Base-by-base conservation (phyloP, 1,140 invertebrate genomes). In the Nasonia longicornis region DNA sequence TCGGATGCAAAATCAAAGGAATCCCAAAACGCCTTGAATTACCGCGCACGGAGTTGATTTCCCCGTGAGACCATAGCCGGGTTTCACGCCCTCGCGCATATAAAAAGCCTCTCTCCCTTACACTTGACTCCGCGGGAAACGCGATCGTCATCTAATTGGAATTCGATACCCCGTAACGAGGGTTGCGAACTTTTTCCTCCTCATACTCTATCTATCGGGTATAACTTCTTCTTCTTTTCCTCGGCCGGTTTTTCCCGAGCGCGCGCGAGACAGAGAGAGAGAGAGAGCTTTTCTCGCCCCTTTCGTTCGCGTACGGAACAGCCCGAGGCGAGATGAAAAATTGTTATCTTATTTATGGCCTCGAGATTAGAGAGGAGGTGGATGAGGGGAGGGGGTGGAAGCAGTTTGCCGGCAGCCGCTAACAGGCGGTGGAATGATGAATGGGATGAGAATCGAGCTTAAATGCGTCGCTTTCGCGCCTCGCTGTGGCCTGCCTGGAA, bases 61-160 rank as follows among this genome's bases (percentile, higher is more conserved):
- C 79, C 86, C 84, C 88, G 78, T 75, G 84, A 86, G 87, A 84
- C 82, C 31, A 26, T 48, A 45, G 31, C 26, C 35, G 10, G 35
- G 16, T 42, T 31, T 29, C 66, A 26, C 82, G 79, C 77, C 71
- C 83, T 86, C 82, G 63, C 82, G 86, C 71, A 29, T 48, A 73
- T 45, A 48, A 73, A 64, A 76, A 76, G 58, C n/a, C 2, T 58
- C 20, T 45, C 29, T 52, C 29, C 66, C 38, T 74, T 66, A 71
- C 8, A 73, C 67, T 77, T 52, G 67, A 82, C 63, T 72, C 52
- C 22, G 26, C 22, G 26, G 29, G 88, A 88, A 89, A 89, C 84
- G 88, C 86, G 88, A 89, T 88, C 88, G 88, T 88, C 87, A 88
- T 89, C 88, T 89, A 89, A 89, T 89, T 89, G 88, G 86, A 89